Evolutionary conservation across 2,797 vertebrate species (phyloP), one percentile per base, ranked within the genome.

Genomic region (Poecilia wingei): DNA sequence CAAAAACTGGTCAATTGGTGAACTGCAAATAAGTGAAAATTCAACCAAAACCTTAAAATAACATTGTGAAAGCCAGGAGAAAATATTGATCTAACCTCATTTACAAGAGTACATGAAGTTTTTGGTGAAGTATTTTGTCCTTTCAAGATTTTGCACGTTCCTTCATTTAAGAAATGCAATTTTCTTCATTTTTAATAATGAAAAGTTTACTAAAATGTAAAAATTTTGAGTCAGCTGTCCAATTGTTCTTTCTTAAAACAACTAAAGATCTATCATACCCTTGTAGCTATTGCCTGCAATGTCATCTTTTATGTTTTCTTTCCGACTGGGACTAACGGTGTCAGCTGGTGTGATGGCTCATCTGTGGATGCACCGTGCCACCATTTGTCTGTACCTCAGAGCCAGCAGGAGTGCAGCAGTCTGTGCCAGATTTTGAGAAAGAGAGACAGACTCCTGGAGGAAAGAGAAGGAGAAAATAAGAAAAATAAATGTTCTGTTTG

Each of bases 331-430:
- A 92, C 92, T 91, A 86, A 82, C 77, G 45, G 78, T 92, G 92
- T 95, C 89, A 94, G 92, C 89, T 87, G 89, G 88, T 86, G 85
- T 75, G 83, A 88, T 76, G 78, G 81, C 92, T 94, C 91, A 81
- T 94, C 94, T 90, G 87, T 87, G 83, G 88, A 89, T 86, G 87
- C 43, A 20, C 72, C 61, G 81, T 80, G 79, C 84, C 59, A 81
- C 89, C 90, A 86, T 95, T 95, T 94, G 92, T 94, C 93, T 89
- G 74, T 78, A 89, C 93, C 90, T 87, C 3, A 74, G 80, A 91
- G 90, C 86, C 89, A 91, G 86, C 82, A 69, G 84, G 87, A 85
- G 71, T 70, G 64, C 91, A 91, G 91, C 90, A 88, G 88, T 89
- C 87, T 87, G 82, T 76, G 84, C 78, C 91, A 89, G 87, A 89